A percentile compares a stretch with the other conserved stretches of the same genome.
Conservation (phyloP, 1,140 invertebrate species). For the Adoxophyes honmai region DNA sequence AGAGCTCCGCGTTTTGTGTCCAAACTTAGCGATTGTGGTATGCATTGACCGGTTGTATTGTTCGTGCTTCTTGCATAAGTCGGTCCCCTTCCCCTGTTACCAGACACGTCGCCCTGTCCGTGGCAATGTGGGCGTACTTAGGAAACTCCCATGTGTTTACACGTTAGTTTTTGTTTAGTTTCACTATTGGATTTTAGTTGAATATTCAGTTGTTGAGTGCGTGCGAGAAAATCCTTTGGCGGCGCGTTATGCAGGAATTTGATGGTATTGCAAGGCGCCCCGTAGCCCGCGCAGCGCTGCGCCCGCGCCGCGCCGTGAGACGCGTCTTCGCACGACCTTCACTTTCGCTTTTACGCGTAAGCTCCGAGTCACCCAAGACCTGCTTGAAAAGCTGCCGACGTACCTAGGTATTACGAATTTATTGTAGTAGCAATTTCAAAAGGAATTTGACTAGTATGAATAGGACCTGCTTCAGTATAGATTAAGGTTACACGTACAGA, state of each 20-base stretch:
- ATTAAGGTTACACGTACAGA: too few relatives aligned
- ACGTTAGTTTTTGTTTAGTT: constrained; percentile 9
- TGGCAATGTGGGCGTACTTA: too few relatives aligned
- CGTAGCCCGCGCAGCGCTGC: background rate
- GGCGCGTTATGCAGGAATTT: background rate
- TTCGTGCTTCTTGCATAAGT: constrained; percentile 9
- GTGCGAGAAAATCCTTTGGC: constrained; percentile 1
- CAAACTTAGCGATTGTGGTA: background rate
- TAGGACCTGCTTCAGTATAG: too few relatives aligned
- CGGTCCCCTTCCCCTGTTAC: constrained; percentile 2
- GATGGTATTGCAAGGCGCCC: background rate
- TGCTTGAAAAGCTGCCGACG: background rate
- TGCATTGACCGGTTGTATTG: background rate
- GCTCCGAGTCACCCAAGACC: background rate
- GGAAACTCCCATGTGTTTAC: background rate
- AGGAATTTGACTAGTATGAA: background rate
- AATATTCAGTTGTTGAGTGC: background rate
- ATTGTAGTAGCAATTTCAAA: background rate
- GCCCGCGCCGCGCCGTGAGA: constrained; percentile 8
- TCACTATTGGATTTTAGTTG: background rate
- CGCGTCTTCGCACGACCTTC: constrained; percentile 40
- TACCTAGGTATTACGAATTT: background rate
- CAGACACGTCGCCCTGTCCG: background rate
- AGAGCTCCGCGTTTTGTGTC: background rate
- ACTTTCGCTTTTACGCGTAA: constrained; percentile 61